Evolutionary conservation across 2,888 invertebrate genomes (phyloP), one percentile per base, ranked within the genome.

Genomic region (Drosophila testacea): DNA sequence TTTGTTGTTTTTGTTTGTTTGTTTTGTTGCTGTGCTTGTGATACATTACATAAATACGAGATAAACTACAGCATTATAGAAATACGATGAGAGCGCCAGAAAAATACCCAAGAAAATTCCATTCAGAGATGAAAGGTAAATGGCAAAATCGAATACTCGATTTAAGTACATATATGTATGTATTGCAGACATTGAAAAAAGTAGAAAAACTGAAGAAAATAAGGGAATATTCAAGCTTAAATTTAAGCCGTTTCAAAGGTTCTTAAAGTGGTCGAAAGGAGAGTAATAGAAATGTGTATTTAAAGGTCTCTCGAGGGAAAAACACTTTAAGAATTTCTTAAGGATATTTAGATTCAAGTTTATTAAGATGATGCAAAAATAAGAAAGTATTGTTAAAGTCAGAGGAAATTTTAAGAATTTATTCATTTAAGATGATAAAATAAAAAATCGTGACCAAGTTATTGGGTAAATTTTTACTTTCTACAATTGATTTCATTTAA

Each of bases 1-100:
- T 22, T 22, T 22, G 22, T 22, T 22, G 22, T 22, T 22, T 22
- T 22, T 22, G 16, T 16, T 48, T 44, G 47, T 28, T 56, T 32
- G 28, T 48, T 16, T 38, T 63, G 38, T 44, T 38, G 50, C 13
- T 73, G 52, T 56, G 38, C 41, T 47, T 50, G 57, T 52, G 70
- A 47, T 63, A 61, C 59, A 74, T 77, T 67, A 77, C 70, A 77
- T 78, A 77, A 77, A 78, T 66, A 59, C 42, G 13, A 57, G 54
- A 57, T 41, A 36, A 56, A 34, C 54, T 11, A 48, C 13, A 51
- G 16, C 34, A 22, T 30, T 36, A 44, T 32, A 46, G n/a, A 34
- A 56, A 51, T 38, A 52, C 22, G 38, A 32, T 30, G 46, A 41
- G 48, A 57, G 36, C 32, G 13, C 34, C 16, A 13, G 6, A 32